Conservation (phyloP, 2,888 invertebrate genomes). For the Hedya salicella region DNA sequence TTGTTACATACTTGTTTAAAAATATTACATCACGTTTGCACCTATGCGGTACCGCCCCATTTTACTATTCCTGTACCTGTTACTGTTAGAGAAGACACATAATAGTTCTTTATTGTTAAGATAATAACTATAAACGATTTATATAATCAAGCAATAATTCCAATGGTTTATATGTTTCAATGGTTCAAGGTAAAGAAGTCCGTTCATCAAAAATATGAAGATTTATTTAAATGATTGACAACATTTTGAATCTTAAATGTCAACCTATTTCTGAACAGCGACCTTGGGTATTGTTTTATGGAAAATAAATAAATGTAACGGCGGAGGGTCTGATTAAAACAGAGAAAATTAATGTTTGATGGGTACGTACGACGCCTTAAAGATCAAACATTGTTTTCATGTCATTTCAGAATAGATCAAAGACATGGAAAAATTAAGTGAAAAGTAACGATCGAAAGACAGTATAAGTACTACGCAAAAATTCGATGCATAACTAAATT, state of each 20-base stretch:
- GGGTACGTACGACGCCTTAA: neutral
- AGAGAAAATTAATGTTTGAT: neutral
- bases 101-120: too few relatives aligned
- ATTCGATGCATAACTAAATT: neutral
- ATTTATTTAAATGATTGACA: too few relatives aligned
- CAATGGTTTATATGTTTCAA: too few relatives aligned
- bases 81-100: too few relatives aligned
- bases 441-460: neutral
- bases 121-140: too few relatives aligned
- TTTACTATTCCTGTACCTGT: too few relatives aligned
- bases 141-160: too few relatives aligned
- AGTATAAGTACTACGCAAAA: neutral
- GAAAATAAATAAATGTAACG: constrained; percentile 18
- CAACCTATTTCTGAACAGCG: constrained; percentile 27
- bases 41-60: too few relatives aligned
- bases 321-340: neutral
- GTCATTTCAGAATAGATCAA: neutral
- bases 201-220: too few relatives aligned
- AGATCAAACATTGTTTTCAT: neutral
- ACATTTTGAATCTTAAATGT: constrained; percentile 16
- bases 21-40: too few relatives aligned
- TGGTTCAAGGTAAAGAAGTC: too few relatives aligned
- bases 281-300: neutral
- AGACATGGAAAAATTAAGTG: neutral
- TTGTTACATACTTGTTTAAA: neutral